These are phyloP conservation scores for Odontothrips loti DNA, from an alignment of 2,888 invertebrate genomes.

Conservation along the genomic window DNA sequence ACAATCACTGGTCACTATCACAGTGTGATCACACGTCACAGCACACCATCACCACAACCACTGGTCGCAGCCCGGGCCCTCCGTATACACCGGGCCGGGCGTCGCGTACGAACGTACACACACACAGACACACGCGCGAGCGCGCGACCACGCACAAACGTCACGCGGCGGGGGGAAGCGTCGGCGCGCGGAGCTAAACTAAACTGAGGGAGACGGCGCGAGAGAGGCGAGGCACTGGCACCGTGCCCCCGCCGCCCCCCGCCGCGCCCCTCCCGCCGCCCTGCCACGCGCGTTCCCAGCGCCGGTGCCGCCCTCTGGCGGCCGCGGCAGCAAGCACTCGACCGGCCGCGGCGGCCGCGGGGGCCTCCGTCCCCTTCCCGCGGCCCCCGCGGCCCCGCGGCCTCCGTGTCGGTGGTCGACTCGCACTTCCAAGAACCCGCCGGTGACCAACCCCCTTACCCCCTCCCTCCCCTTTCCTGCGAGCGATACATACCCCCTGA, in stretches of 20 bases:
- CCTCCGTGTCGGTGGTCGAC: too few species aligned
- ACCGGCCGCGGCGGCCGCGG: background rate
- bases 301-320: background rate
- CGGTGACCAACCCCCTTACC: too few species aligned
- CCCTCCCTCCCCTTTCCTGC: too few species aligned
- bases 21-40: too few species aligned
- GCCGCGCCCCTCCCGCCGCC: background rate
- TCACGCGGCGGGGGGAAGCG: background rate
- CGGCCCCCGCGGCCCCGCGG: too few species aligned
- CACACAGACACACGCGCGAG: background rate
- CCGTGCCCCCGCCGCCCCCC: background rate
- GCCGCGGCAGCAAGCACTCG: background rate
- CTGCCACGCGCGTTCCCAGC: background rate
- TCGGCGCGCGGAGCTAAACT: constrained; percentile 5
- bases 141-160: background rate
- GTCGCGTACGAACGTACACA: too few species aligned
- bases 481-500: too few species aligned
- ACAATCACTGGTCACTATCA: background rate
- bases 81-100: too few species aligned
- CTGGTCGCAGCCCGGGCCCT: too few species aligned
- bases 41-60: background rate
- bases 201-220: constrained; percentile 1
- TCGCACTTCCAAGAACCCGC: too few species aligned
- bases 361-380: background rate
- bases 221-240: background rate